phyloP scores from a whole-genome alignment of 2,113 vertebrate genomes.

The Mormoops blainvillei region DNA sequence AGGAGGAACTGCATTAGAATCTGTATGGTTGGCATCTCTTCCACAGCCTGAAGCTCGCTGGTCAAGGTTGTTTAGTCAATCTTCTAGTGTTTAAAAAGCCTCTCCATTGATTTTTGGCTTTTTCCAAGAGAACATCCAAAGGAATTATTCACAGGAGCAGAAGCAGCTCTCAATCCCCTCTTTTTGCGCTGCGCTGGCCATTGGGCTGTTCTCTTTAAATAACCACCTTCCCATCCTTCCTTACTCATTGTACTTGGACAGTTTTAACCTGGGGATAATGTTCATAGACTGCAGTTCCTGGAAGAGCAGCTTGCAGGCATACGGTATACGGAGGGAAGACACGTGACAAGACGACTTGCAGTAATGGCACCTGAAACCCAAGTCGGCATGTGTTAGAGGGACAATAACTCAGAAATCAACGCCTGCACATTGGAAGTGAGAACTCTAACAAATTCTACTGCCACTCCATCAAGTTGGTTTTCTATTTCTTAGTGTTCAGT shows the following conservation, averaged over 20 bases:
- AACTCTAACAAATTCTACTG: not conserved
- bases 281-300: slow-evolving; percentile 99
- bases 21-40: not conserved
- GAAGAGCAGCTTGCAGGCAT: slow-evolving; percentile 98
- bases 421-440: fast-evolving
- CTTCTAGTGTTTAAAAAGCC: not conserved
- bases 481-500: not conserved
- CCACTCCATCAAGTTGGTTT: not conserved
- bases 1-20: not conserved
- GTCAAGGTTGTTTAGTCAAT: not conserved
- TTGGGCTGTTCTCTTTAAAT: not conserved
- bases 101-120: not conserved
- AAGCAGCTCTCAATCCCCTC: not conserved
- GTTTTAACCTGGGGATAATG: slow-evolving; percentile 95
- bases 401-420: not conserved
- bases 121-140: not conserved
- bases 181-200: not conserved
- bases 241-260: slow-evolving; percentile 95
- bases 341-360: slow-evolving; percentile 97
- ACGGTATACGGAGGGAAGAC: slow-evolving; percentile 95
- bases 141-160: not conserved
- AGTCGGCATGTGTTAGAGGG: slow-evolving; percentile 26
- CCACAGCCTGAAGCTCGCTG: not conserved
- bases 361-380: slow-evolving; percentile 93
- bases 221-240: not conserved